Evolutionary conservation across 92 coral and sea anemone genomes (phyloP).

Genomic region (Micromussa lordhowensis): DNA sequence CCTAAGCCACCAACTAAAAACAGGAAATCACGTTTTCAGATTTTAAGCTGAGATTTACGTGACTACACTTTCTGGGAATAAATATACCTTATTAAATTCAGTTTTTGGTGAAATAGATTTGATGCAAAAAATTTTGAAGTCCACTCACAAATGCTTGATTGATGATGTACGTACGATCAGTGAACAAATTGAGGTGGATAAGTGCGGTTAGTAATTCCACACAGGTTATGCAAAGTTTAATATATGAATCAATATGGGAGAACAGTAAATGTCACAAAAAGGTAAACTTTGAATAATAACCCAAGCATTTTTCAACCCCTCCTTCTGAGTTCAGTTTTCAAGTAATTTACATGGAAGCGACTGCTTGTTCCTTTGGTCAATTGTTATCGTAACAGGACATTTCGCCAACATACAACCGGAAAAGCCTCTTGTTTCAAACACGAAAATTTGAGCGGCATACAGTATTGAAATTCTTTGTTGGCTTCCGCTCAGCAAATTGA

Average conservation of each 20-base stretch:
- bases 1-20: conserved; percentile 6
- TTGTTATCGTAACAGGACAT: conserved; percentile 24
- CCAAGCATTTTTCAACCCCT: neutral
- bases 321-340: neutral
- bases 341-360: neutral
- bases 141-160: neutral
- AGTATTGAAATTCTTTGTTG: neutral
- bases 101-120: neutral
- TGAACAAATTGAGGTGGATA: neutral
- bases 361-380: neutral
- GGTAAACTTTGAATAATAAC: neutral
- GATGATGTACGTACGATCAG: neutral
- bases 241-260: neutral
- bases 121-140: neutral
- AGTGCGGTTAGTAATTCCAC: neutral
- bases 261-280: neutral
- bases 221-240: neutral
- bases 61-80: neutral
- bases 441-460: conserved; percentile 10
- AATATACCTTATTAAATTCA: neutral
- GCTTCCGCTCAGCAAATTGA: conserved; percentile 42
- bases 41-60: neutral
- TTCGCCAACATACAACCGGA: conserved; percentile 24
- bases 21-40: conserved; percentile 42
- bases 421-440: conserved; percentile 22